phyloP scores from a whole-genome alignment of 2,888 invertebrate genomes.

The Odontomyia ornata region DNA sequence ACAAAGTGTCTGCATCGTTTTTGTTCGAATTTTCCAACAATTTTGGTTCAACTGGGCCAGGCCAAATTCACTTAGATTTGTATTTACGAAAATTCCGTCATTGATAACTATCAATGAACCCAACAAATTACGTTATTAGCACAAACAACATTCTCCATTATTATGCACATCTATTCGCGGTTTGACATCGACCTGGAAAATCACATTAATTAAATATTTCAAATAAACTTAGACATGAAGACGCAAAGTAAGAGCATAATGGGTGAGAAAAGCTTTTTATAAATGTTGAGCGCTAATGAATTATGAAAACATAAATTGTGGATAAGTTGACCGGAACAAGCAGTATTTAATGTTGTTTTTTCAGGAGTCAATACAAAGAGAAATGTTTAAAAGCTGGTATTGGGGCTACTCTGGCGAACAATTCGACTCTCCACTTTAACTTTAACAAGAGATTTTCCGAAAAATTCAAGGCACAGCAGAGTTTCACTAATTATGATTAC shows the following conservation, averaged over 20 bases:
- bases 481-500: too few relatives aligned
- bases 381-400: neutral
- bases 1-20: too few relatives aligned
- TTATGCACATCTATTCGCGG: conserved; percentile 3
- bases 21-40: too few relatives aligned
- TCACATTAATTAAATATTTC: conserved; percentile 13
- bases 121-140: too few relatives aligned
- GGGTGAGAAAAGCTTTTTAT: neutral
- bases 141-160: neutral
- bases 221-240: neutral
- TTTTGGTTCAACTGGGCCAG: too few relatives aligned
- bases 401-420: neutral
- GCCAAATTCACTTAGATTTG: too few relatives aligned
- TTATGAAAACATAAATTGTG: conserved; percentile 7
- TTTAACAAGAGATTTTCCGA: too few relatives aligned
- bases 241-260: neutral
- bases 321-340: neutral
- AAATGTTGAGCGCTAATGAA: neutral
- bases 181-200: conserved; percentile 39
- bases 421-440: too few relatives aligned
- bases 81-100: too few relatives aligned
- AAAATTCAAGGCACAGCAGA: too few relatives aligned
- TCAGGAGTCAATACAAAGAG: neutral
- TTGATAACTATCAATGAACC: too few relatives aligned
- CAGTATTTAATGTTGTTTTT: neutral